Evolutionary conservation across 2,113 vertebrate species (phyloP).

Genomic region (Saccopteryx bilineata): DNA sequence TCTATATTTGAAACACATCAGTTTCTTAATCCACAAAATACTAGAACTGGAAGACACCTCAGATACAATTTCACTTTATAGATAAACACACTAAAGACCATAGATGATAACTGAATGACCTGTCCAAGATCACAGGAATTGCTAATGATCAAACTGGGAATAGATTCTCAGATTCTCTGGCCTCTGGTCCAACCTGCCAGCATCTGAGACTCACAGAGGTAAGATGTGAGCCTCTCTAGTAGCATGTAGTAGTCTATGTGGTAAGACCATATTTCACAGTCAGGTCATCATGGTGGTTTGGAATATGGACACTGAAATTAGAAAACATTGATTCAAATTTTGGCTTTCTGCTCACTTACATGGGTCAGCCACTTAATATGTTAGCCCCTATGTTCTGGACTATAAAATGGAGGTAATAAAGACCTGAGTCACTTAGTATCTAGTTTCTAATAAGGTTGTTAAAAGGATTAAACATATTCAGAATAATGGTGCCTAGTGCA

Average conservation of each 20-base stretch:
- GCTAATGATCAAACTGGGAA: not conserved
- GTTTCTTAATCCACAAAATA: constrained; percentile 25
- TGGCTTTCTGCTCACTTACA: not conserved
- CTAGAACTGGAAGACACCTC: not conserved
- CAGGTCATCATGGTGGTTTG: not conserved
- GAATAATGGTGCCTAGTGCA: not conserved
- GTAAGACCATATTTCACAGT: not conserved
- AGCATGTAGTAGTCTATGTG: not conserved
- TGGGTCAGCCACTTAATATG: not conserved
- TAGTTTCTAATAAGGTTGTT: not conserved
- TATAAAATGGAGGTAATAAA: not conserved
- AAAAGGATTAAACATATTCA: not conserved
- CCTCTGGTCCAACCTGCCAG: not conserved
- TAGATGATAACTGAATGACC: not conserved
- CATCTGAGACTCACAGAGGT: not conserved
- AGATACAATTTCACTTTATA: not conserved
- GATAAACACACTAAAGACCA: not conserved
- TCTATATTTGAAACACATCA: not conserved
- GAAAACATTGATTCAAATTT: not conserved
- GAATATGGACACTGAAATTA: not conserved
- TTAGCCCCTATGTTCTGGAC: not conserved
- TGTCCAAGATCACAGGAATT: not conserved
- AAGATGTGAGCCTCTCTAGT: not conserved
- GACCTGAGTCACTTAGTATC: not conserved
- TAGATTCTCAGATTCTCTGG: not conserved